A percentile compares a stretch with the other conserved stretches of the same genome.
Conservation (phyloP, 2,797 vertebrate genomes). For the Galagoides demidoff region DNA sequence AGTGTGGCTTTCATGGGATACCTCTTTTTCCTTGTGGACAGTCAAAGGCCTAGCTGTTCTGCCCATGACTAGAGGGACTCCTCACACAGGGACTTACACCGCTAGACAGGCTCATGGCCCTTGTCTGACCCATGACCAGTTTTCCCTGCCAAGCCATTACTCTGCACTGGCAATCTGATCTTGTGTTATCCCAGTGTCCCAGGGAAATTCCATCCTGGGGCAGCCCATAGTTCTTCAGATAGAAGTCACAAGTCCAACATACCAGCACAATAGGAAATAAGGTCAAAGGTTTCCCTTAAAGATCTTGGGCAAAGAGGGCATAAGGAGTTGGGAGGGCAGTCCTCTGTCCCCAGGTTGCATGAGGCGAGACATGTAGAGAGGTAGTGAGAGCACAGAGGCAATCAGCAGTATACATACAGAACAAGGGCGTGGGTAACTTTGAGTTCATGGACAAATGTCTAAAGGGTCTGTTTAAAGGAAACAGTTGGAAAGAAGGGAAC, state of each 20-base stretch:
- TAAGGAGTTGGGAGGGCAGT: background rate
- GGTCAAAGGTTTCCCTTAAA: background rate
- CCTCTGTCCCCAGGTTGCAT: too few species aligned
- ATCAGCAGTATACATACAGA: background rate
- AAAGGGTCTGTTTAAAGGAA: background rate
- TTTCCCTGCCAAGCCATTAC: background rate
- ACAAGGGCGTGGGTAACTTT: too few species aligned
- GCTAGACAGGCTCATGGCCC: too few species aligned
- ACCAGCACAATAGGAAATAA: background rate
- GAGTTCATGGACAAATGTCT: background rate
- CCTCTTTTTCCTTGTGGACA: background rate
- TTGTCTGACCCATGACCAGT: background rate
- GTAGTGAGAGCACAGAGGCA: too few species aligned
- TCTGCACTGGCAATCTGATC: background rate
- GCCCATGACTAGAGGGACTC: background rate
- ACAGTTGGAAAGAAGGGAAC: too few species aligned
- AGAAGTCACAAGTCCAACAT: background rate
- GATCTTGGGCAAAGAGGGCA: background rate
- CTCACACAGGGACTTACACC: background rate
- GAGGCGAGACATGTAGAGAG: background rate
- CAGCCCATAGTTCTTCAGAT: background rate
- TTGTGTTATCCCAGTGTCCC: background rate
- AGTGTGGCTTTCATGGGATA: background rate
- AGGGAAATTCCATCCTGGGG: background rate
- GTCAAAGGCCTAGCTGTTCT: too few species aligned